Evolutionary conservation across 2,888 invertebrate species (phyloP).

Genomic region (Mythimna lalbum): DNA sequence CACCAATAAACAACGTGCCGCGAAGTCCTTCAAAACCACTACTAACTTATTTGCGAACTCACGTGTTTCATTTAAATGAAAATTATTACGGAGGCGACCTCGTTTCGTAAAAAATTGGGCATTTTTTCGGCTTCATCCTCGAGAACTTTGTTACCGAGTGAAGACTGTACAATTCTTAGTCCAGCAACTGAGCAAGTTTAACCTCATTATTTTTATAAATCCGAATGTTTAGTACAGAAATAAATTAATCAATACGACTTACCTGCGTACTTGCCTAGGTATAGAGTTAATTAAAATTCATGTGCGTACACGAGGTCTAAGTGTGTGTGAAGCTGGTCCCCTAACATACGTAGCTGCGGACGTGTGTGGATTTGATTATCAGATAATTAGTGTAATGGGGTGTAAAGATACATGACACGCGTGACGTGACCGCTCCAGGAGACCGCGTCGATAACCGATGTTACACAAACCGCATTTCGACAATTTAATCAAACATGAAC

Average conservation of each 20-base stretch:
- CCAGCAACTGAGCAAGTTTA: constrained; percentile 46
- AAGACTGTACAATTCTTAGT: constrained; percentile 66
- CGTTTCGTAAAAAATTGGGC: constrained; percentile 63
- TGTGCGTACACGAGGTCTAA: constrained; percentile 28
- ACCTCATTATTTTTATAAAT: constrained; percentile 39
- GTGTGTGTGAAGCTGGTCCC: constrained; percentile 44
- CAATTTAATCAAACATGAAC: constrained; percentile 29
- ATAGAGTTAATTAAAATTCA: constrained; percentile 49
- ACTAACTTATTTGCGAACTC: constrained; percentile 79
- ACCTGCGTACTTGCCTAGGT: constrained; percentile 10
- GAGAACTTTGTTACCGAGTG: constrained; percentile 62
- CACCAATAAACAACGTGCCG: constrained; percentile 78
- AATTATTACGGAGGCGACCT: constrained; percentile 73
- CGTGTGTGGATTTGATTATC: constrained; percentile 71
- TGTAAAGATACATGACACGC: constrained; percentile 71
- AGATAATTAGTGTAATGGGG: constrained; percentile 74
- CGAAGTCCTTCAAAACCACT: constrained; percentile 79
- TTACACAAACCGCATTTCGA: constrained; percentile 29
- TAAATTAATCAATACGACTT: constrained; percentile 30
- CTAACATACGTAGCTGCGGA: constrained; percentile 46
- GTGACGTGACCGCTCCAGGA: constrained; percentile 69
- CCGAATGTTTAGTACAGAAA: constrained; percentile 28
- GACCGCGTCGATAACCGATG: constrained; percentile 62
- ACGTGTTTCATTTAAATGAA: constrained; percentile 79
- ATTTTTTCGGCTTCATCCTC: constrained; percentile 73